These are phyloP conservation scores for Mormyrus lacerda DNA, from an alignment of 2,113 vertebrate species.

Conservation along the genomic window DNA sequence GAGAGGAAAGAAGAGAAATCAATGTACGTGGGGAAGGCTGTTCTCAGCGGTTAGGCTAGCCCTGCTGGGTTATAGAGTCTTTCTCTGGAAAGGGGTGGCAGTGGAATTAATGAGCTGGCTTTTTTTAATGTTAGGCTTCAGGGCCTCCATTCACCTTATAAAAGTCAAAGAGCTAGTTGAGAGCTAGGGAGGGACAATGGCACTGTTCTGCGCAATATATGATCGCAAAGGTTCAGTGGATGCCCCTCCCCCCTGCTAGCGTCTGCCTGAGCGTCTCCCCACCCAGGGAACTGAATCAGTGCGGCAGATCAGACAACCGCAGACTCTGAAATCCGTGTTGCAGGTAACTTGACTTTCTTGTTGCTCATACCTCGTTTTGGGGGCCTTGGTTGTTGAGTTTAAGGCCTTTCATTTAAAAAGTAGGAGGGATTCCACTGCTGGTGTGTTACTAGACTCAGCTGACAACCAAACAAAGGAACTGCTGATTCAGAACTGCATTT, in stretches of 20 bases:
- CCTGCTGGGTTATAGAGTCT: constrained; percentile 45
- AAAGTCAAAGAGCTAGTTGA: constrained; percentile 23
- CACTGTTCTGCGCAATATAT: neutral
- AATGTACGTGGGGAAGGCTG: constrained; percentile 46
- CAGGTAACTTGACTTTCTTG: neutral
- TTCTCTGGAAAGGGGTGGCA: constrained; percentile 23
- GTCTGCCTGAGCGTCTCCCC: neutral
- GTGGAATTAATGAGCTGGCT: constrained; percentile 47
- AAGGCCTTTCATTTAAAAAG: neutral
- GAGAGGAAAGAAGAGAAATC: constrained; percentile 38
- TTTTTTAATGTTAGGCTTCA: constrained; percentile 28
- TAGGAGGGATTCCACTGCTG: neutral
- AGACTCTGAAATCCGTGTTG: neutral
- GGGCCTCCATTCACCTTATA: constrained; percentile 32
- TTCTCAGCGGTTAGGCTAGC: constrained; percentile 47
- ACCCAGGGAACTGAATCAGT: neutral
- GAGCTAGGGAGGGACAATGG: constrained; percentile 3
- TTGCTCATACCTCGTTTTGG: neutral
- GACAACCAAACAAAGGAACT: neutral
- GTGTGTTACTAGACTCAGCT: neutral
- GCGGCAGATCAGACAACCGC: neutral
- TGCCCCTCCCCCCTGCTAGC: neutral
- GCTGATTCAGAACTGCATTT: constrained; percentile 14
- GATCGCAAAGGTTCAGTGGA: constrained; percentile 6
- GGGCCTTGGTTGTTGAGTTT: neutral